These are phyloP conservation scores for Philonicus albiceps DNA, from an alignment of 2,888 invertebrate genomes.

Conservation along the genomic window DNA sequence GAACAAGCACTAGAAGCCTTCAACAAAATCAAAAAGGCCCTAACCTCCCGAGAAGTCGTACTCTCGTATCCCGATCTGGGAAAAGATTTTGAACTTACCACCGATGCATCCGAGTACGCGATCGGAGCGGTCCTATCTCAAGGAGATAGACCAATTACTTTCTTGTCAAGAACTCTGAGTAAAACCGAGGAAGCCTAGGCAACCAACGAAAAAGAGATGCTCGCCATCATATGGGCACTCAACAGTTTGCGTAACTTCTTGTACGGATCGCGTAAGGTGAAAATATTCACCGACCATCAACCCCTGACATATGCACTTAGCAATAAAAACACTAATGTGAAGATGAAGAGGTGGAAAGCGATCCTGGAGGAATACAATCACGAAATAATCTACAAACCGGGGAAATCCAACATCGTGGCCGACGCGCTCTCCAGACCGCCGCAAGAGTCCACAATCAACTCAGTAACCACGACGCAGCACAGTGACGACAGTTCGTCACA, in stretches of 20 bases:
- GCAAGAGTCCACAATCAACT: neutral
- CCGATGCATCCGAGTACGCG: slow-evolving; percentile 29
- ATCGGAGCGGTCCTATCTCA: slow-evolving; percentile 27
- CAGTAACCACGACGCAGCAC: neutral
- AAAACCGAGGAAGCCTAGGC: slow-evolving; percentile 17
- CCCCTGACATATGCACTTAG: slow-evolving; percentile 38
- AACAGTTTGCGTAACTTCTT: neutral
- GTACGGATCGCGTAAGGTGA: neutral
- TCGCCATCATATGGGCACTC: slow-evolving; percentile 15
- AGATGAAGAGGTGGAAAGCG: slow-evolving; percentile 47
- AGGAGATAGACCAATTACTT: neutral
- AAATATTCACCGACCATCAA: slow-evolving; percentile 17
- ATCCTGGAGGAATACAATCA: slow-evolving; percentile 46
- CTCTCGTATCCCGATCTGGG: slow-evolving; percentile 28
- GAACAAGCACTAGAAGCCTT: neutral
- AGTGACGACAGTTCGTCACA: neutral
- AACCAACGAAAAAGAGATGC: slow-evolving; percentile 33
- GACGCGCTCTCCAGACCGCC: neutral
- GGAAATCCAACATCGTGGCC: slow-evolving; percentile 26
- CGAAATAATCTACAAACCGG: slow-evolving; percentile 42
- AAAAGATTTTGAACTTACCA: slow-evolving; percentile 18
- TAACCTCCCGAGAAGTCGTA: slow-evolving; percentile 22
- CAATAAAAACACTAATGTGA: slow-evolving; percentile 39
- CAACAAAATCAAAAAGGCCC: slow-evolving; percentile 7
- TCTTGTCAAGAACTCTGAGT: neutral